phyloP scores from a whole-genome alignment of 2,797 vertebrate species.

The Dromococcyx pavoninus region DNA sequence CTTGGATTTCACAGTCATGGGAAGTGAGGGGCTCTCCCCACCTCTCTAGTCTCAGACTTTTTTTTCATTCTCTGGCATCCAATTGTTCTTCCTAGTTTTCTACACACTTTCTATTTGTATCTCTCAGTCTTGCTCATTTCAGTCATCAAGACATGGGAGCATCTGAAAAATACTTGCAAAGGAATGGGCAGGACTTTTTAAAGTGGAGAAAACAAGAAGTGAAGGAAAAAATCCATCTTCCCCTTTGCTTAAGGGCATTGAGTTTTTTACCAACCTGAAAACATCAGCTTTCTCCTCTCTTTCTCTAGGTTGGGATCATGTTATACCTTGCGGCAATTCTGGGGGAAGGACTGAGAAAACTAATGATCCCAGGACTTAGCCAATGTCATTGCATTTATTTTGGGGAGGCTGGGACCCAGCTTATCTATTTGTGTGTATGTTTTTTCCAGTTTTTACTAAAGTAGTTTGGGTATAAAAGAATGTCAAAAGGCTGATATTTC shows the following conservation, averaged over 20 bases:
- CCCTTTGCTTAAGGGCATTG: fast-evolving
- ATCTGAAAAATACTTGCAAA: neutral
- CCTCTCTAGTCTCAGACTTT: neutral
- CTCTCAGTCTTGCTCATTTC: neutral
- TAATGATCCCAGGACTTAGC: neutral
- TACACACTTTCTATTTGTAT: neutral
- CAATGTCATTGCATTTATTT: neutral
- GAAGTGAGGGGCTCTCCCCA: neutral
- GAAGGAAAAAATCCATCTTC: neutral
- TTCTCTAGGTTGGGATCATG: neutral
- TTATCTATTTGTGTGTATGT: neutral
- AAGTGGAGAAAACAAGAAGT: neutral
- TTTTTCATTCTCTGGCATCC: neutral
- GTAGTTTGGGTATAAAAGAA: neutral
- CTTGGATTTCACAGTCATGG: neutral
- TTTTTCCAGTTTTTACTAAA: neutral
- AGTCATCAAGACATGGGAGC: neutral
- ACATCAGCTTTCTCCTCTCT: neutral
- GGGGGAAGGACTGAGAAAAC: neutral
- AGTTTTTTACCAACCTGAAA: neutral
- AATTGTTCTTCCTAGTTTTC: neutral
- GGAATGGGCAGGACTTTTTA: neutral
- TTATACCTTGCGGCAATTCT: neutral
- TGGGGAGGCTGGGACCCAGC: neutral
- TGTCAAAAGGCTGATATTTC: neutral